Base-by-base conservation (phyloP, 2,888 invertebrate genomes). In the Euzophera pinguis region DNA sequence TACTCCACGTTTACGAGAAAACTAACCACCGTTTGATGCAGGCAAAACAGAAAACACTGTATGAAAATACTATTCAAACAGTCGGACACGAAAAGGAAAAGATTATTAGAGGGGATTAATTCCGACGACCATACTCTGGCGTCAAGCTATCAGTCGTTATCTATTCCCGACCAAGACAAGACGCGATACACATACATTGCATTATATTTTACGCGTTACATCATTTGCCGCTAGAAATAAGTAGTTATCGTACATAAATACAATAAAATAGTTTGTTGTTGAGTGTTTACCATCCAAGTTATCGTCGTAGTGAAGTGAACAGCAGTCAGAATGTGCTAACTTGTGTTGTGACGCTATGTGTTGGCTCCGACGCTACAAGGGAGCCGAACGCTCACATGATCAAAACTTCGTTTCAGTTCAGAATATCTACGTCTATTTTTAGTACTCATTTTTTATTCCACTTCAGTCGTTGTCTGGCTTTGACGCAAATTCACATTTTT, bases 211-310 rank as follows among this genome's bases (percentile, higher is more conserved):
- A 54, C 58, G 50, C 58, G 62, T 71, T 68, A 71, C 65, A 64
- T 62, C 57, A 60, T 17, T 45, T 29, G 39, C 10, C 41, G 47
- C 53, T 51, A 50, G 58, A 55, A 60, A 56, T 67, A 71, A 64
- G 71, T 74, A 73, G 66, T 68, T 74, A 72, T 72, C 67, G 65
- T 69, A 72, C 5, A 22, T 69, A 64, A 62, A 39, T 50, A 50
- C 13, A 10, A 16, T 38, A 49, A 49, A 49, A 17, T 39, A 29
- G 37, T 49, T 39, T 29, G 49, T 63, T 69, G 71, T 71, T 67
- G 70, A 62, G 68, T 86, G 84, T 88, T 87, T 84, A 83, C 80
- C 69, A 64, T 71, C 61, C 58, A 63, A 70, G 78, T 83, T 86
- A 85, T 86, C 85, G 70, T 86, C 85, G 70, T 60, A 65, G 62